Conservation (phyloP, 1,140 invertebrate species). For the Gryon sp. region DNA sequence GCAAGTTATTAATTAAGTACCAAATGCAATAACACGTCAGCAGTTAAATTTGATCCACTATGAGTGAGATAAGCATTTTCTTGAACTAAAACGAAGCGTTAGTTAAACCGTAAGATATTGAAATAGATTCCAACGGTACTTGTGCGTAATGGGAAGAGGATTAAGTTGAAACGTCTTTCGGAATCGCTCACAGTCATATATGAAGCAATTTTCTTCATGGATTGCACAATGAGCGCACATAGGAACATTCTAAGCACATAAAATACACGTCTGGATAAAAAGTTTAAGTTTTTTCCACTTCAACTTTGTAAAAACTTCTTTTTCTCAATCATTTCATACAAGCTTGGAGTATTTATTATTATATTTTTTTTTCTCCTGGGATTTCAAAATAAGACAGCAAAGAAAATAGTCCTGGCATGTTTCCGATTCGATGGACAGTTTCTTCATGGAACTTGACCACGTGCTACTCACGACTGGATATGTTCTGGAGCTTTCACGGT, state of each 20-base stretch:
- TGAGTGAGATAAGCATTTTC: conserved; percentile 3
- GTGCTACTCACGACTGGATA: conserved; percentile 59
- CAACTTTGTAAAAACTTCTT: too few relatives aligned
- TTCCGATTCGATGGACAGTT: conserved; percentile 65
- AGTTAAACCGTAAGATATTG: not conserved
- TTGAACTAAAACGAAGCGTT: conserved; percentile 5
- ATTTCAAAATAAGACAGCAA: conserved; percentile 36
- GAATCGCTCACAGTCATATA: conserved; percentile 11
- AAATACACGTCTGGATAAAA: too few relatives aligned
- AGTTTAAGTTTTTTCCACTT: too few relatives aligned
- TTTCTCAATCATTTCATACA: conserved; percentile 6
- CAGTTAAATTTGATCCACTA: conserved; percentile 13
- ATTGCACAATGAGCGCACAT: conserved; percentile 1
- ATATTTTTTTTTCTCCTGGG: too few relatives aligned
- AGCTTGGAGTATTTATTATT: too few relatives aligned
- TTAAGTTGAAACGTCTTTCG: conserved; percentile 21
- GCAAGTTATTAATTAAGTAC: conserved; percentile 26
- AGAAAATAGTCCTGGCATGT: conserved; percentile 61
- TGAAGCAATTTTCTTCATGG: conserved; percentile 28
- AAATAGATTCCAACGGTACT: conserved; percentile 9
- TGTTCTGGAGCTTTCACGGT: conserved; percentile 70
- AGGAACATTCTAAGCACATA: not conserved
- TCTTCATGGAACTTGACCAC: conserved; percentile 67
- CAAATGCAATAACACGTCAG: conserved; percentile 11
- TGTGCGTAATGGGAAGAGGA: conserved; percentile 33